Evolutionary conservation across 1,140 invertebrate species (phyloP).

Genomic region (Scaptodrosophila lebanonensis): DNA sequence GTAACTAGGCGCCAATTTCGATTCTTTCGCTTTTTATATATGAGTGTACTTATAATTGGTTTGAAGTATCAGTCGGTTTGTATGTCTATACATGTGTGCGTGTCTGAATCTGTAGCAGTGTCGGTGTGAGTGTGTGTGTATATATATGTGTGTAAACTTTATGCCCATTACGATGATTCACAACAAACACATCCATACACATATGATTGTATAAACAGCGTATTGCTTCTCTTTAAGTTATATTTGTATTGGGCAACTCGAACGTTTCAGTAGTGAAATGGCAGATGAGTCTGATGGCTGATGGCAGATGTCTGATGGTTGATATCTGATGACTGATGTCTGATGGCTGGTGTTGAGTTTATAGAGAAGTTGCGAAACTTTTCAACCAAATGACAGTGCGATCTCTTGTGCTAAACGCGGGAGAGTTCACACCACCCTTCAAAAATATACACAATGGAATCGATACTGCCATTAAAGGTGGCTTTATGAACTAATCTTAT

Average conservation of each 20-base stretch:
- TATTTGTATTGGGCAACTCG: conserved; percentile 10
- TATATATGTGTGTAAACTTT: background rate
- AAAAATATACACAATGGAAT: too few species aligned
- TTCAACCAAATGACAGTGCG: conserved; percentile 8
- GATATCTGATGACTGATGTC: background rate
- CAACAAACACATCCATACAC: conserved; percentile 12
- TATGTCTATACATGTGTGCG: conserved; percentile 16
- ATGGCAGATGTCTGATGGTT: background rate
- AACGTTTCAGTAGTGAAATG: conserved; percentile 19
- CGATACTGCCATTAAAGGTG: too few species aligned
- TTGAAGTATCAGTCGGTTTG: conserved; percentile 47
- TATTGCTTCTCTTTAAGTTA: conserved; percentile 49
- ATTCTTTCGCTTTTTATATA: background rate
- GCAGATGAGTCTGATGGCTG: background rate
- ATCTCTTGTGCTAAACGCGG: conserved; percentile 11
- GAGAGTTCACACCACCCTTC: too few species aligned
- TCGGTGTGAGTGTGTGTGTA: conserved; percentile 12
- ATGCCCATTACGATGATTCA: background rate
- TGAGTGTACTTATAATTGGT: conserved; percentile 24
- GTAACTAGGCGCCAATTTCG: conserved; percentile 8
- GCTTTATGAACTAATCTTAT: too few species aligned
- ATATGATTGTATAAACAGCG: conserved; percentile 62
- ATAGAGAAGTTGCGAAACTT: background rate
- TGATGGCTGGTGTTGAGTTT: background rate
- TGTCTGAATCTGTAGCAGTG: conserved; percentile 4